Evolutionary conservation across 2,797 vertebrate species (phyloP).

Genomic region (Ambastaia sidthimunki): DNA sequence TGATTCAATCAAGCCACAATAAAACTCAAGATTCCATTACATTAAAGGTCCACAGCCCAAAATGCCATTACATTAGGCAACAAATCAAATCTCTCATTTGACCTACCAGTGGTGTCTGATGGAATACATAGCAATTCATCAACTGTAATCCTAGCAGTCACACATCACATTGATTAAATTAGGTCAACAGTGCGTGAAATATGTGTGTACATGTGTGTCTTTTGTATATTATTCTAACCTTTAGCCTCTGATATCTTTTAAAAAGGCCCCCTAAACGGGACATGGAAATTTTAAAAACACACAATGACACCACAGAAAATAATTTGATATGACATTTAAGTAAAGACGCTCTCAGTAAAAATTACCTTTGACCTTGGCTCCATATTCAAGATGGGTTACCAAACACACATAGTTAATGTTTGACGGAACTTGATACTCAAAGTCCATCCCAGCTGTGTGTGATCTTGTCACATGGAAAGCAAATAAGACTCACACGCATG

Average conservation of each 20-base stretch:
- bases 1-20: slow-evolving; percentile 53
- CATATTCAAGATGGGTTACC: slow-evolving; percentile 9
- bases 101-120: slow-evolving; percentile 13
- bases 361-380: slow-evolving; percentile 26
- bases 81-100: slow-evolving; percentile 42
- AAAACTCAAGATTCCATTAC: slow-evolving; percentile 47
- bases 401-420: slow-evolving; percentile 37
- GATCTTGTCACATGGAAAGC: slow-evolving; percentile 30
- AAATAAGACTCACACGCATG: slow-evolving; percentile 51
- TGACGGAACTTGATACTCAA: slow-evolving; percentile 17
- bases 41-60: slow-evolving; percentile 38
- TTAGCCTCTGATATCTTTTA: background rate
- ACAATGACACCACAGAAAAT: slow-evolving; percentile 10
- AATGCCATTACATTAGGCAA: slow-evolving; percentile 50
- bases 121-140: slow-evolving; percentile 5
- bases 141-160: slow-evolving; percentile 30
- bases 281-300: background rate
- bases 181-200: background rate
- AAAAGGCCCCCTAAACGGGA: background rate
- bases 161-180: slow-evolving; percentile 43
- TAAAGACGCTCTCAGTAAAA: slow-evolving; percentile 3
- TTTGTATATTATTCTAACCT: slow-evolving; percentile 13
- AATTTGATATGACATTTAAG: slow-evolving; percentile 41
- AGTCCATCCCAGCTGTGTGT: slow-evolving; percentile 44
- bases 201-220: background rate